Evolutionary conservation across 2,888 invertebrate species (phyloP).

Genomic region (Entomobrya proxima): DNA sequence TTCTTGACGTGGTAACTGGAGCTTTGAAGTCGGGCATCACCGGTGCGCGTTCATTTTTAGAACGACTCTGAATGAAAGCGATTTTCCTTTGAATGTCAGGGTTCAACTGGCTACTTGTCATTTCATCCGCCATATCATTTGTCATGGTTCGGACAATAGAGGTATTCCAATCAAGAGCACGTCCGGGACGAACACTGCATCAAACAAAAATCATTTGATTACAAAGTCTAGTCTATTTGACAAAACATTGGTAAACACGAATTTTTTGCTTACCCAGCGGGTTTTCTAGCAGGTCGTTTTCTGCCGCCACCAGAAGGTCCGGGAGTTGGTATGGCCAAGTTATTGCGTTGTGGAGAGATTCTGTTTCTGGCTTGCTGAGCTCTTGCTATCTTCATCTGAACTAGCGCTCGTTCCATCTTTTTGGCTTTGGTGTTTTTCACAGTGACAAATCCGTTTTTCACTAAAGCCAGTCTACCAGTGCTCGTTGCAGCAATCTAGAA

Average conservation of each 20-base stretch:
- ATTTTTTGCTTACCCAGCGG: background rate
- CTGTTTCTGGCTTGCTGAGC: slow-evolving; percentile 66
- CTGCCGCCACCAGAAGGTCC: background rate
- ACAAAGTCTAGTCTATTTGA: too few relatives aligned
- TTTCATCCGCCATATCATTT: slow-evolving; percentile 57
- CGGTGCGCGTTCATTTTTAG: slow-evolving; percentile 58
- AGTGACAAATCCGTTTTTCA: slow-evolving; percentile 69
- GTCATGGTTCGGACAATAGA: slow-evolving; percentile 65
- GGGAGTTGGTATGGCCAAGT: background rate
- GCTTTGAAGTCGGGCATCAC: slow-evolving; percentile 72
- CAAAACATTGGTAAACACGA: background rate
- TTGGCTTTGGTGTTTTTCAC: slow-evolving; percentile 65
- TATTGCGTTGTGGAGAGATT: slow-evolving; percentile 30
- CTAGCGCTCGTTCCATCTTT: slow-evolving; percentile 53
- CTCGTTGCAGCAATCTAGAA: slow-evolving; percentile 29
- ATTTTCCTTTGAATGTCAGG: slow-evolving; percentile 75
- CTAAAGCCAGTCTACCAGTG: slow-evolving; percentile 58
- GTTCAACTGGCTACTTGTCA: slow-evolving; percentile 65
- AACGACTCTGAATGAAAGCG: slow-evolving; percentile 71
- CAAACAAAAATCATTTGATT: background rate
- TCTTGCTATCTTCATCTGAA: slow-evolving; percentile 72
- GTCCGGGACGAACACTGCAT: background rate
- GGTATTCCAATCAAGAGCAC: slow-evolving; percentile 50
- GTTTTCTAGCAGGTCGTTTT: slow-evolving; percentile 22
- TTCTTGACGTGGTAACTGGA: slow-evolving; percentile 70